phyloP scores from a whole-genome alignment of 2,888 invertebrate genomes.

The Philhelius pedissequus region DNA sequence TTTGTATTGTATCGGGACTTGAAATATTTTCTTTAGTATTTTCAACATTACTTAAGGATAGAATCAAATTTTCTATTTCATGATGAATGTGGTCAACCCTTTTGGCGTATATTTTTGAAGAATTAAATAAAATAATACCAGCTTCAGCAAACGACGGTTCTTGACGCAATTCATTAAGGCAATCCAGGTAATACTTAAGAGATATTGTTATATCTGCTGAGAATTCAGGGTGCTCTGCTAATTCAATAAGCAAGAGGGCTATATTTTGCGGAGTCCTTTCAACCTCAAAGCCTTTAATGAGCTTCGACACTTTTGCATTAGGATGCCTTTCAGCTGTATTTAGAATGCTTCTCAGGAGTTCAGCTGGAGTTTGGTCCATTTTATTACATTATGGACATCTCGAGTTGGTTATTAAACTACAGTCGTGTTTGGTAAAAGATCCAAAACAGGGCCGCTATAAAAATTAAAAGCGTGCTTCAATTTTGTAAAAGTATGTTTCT shows the following conservation, averaged over 20 bases:
- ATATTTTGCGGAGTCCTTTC: constrained; percentile 71
- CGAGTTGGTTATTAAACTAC: not conserved
- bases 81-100: constrained; percentile 75
- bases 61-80: constrained; percentile 72
- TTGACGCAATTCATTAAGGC: constrained; percentile 70
- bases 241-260: constrained; percentile 73
- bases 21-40: not conserved
- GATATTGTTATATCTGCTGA: constrained; percentile 74
- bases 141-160: constrained; percentile 70
- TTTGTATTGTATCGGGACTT: not conserved
- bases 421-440: not conserved
- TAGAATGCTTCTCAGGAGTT: constrained; percentile 62
- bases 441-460: not conserved
- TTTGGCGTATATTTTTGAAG: constrained; percentile 75
- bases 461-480: not conserved
- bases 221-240: constrained; percentile 74
- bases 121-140: constrained; percentile 73
- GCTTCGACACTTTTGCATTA: constrained; percentile 73
- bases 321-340: constrained; percentile 72
- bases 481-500: not conserved
- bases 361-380: not conserved
- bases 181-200: constrained; percentile 73
- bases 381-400: not conserved
- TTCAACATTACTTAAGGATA: constrained; percentile 66
- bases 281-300: constrained; percentile 72